Evolutionary conservation across 1,140 invertebrate species (phyloP), one percentile per base, ranked within the genome.

Genomic region (Panagrolaimus sp.): DNA sequence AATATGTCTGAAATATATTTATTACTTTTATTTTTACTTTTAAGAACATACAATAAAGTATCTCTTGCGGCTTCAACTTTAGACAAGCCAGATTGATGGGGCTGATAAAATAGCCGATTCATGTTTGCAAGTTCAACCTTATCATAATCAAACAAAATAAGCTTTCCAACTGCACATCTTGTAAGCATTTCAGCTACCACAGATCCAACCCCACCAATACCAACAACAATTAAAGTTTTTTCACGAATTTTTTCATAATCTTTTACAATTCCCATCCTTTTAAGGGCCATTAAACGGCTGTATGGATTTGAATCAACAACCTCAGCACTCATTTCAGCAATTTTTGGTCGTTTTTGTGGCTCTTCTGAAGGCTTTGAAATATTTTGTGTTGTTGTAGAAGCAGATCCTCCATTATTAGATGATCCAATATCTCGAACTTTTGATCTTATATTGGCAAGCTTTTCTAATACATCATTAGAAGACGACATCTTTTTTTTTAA

Each of bases 271-370:
- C 96, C 96, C 96, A 99, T 99, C 74, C 93, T 86, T 83, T 99
- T 94, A 57, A 99, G 45, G 0, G 95, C 96, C 94, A 99, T 98
- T 3, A 99, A 85, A 31, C 96, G 92, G 87, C 94, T 96, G 87
- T 99, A 99, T 1, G 96, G 96, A 87, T 99, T 99, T 0, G 92
- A 91, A 85, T 98, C 95, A 14, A 95, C 90, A n/a, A 98, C 96
- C 87, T 96, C 91, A 5, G 89, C 86, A 51, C 90, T 91, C 89
- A 93, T 92, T 72, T 88, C 84, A 0, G 85, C 84, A 38, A 82
- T 82, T 70, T 83, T 83, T 27, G 51, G 51, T 16, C 51, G 51
- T 4, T 11, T 14, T 57, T 20, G 4, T 51, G 48, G 13, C 51
- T 20, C 20, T 20, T 20, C 51, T 11, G 51, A 16, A 1, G 51